Percentiles rank a stretch among this genome's conserved stretches.
Conservation (phyloP, 1,140 invertebrate genomes). For the Wiebesia pumilae region DNA sequence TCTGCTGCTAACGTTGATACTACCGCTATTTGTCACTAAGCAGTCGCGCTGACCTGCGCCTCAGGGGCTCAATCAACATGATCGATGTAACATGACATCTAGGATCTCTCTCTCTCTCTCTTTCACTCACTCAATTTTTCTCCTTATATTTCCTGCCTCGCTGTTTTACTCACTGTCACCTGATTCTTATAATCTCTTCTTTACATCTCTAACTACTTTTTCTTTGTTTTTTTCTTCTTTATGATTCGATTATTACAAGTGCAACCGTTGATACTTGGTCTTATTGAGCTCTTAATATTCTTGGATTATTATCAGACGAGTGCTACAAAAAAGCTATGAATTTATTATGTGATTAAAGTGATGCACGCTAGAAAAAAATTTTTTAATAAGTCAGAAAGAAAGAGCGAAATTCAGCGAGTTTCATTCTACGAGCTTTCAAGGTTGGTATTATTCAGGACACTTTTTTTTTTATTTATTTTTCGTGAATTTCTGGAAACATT, state of each 20-base stretch:
- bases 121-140: not conserved
- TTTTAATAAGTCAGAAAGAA: not conserved
- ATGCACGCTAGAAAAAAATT: not conserved
- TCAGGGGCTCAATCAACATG: slow-evolving; percentile 32
- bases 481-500: not conserved
- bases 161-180: not conserved
- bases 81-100: slow-evolving; percentile 46
- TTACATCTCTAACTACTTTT: not conserved
- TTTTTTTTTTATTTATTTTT: not conserved
- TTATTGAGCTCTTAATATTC: not conserved
- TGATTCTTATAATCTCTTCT: slow-evolving; percentile 35
- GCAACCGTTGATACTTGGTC: not conserved
- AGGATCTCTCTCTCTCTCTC: not conserved
- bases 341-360: not conserved
- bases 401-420: not conserved
- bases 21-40: not conserved
- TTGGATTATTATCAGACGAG: not conserved
- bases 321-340: slow-evolving; percentile 20
- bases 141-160: not conserved
- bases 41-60: not conserved
- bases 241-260: not conserved
- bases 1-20: not conserved
- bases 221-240: not conserved
- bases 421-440: slow-evolving; percentile 9
- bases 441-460: not conserved